These are phyloP conservation scores for Isurus oxyrinchus DNA, from an alignment of 2,113 vertebrate genomes.

Conservation along the genomic window DNA sequence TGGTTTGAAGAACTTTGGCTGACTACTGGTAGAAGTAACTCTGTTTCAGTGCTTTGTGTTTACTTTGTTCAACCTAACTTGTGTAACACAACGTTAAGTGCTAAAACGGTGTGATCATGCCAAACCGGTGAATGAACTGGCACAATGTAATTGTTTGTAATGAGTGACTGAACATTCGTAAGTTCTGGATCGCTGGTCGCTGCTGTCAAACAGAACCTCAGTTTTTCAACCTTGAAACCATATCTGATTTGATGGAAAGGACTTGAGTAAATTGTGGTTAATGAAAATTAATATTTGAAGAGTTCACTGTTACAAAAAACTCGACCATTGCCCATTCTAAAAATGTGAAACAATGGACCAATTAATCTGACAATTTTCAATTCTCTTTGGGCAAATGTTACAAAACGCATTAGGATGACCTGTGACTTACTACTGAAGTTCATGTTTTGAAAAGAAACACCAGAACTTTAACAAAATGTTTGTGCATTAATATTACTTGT, in stretches of 20 bases:
- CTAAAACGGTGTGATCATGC: not conserved
- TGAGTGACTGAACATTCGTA: not conserved
- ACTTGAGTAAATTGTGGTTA: not conserved
- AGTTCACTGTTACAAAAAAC: not conserved
- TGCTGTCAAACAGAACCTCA: constrained; percentile 34
- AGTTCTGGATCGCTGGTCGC: not conserved
- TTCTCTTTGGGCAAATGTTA: not conserved
- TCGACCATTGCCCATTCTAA: not conserved
- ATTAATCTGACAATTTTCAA: not conserved
- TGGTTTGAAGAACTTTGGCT: constrained; percentile 13
- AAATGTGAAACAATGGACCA: not conserved
- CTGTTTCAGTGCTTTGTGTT: constrained; percentile 30
- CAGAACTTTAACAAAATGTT: not conserved
- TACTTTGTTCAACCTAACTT: constrained; percentile 25
- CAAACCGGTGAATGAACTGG: not conserved
- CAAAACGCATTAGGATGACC: not conserved
- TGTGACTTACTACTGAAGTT: constrained; percentile 4
- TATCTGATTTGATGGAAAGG: not conserved
- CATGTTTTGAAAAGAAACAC: constrained; percentile 4
- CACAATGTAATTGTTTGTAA: constrained; percentile 18
- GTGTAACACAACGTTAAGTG: constrained; percentile 7
- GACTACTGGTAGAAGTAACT: constrained; percentile 20
- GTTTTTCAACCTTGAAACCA: not conserved
- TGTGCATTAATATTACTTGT: constrained; percentile 26
- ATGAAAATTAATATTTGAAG: not conserved